Percentiles rank a stretch among this genome's conserved stretches.
phyloP scores from a whole-genome alignment of 1,140 invertebrate species.

The Helicoverpa zea region DNA sequence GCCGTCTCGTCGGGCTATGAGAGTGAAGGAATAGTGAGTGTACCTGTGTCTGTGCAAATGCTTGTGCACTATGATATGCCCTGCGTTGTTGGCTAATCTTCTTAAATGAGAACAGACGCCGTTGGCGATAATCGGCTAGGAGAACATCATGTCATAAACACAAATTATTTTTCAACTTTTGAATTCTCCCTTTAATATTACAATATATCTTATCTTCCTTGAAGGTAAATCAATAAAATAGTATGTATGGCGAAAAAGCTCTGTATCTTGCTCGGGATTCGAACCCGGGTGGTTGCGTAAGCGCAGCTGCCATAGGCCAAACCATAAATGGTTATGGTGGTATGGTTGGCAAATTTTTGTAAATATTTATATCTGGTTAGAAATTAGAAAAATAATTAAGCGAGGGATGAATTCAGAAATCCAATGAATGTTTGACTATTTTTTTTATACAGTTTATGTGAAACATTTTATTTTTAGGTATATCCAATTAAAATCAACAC shows the following conservation, averaged over 20 bases:
- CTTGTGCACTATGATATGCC: too few species aligned
- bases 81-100: too few species aligned
- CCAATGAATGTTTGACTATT: too few species aligned
- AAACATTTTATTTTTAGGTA: too few species aligned
- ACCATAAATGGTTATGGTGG: conserved; percentile 32
- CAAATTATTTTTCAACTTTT: not conserved
- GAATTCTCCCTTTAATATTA: not conserved
- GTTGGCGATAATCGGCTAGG: too few species aligned
- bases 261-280: conserved; percentile 13
- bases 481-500: too few species aligned
- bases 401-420: too few species aligned
- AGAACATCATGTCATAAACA: too few species aligned
- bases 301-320: not conserved
- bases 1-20: too few species aligned
- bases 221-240: not conserved
- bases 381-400: not conserved
- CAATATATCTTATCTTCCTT: not conserved
- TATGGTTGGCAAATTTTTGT: conserved; percentile 12
- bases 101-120: not conserved
- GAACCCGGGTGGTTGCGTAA: conserved; percentile 28
- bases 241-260: conserved; percentile 32
- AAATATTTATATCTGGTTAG: not conserved
- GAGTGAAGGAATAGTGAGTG: too few species aligned
- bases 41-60: too few species aligned
- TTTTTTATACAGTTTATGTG: too few species aligned